Conservation (phyloP, 1,140 invertebrate genomes). For the Drosophila nigromelanica region DNA sequence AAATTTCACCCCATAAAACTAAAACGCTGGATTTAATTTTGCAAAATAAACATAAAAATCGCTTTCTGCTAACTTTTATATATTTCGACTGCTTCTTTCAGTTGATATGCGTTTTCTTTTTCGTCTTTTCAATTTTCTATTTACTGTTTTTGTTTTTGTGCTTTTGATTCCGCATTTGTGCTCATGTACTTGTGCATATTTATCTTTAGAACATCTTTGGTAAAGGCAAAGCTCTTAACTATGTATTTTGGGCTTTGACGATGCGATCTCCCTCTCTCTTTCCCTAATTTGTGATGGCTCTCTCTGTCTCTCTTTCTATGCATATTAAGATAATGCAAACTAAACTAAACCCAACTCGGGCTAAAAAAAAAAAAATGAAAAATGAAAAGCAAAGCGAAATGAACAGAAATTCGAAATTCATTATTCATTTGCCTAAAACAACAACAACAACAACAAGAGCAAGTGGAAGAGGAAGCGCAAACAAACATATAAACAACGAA, state of each 20-base stretch:
- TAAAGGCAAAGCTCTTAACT: slow-evolving; percentile 22
- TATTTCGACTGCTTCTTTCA: background rate
- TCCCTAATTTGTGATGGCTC: too few species aligned
- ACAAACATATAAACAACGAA: slow-evolving; percentile 51
- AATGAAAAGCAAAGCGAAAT: slow-evolving; percentile 48
- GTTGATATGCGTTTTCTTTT: background rate
- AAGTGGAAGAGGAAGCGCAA: background rate
- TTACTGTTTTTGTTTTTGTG: background rate
- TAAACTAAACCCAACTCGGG: slow-evolving; percentile 1
- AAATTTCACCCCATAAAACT: slow-evolving; percentile 78
- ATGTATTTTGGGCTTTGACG: slow-evolving; percentile 15
- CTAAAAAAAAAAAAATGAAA: slow-evolving; percentile 15
- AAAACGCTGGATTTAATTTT: slow-evolving; percentile 82
- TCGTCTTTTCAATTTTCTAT: background rate
- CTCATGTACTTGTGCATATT: slow-evolving; percentile 38
- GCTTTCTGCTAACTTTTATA: slow-evolving; percentile 34
- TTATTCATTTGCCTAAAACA: slow-evolving; percentile 69
- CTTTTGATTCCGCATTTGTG: slow-evolving; percentile 18
- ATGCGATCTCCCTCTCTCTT: background rate
- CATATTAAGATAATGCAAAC: slow-evolving; percentile 23
- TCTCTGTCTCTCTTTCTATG: background rate
- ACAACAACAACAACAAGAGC: slow-evolving; percentile 13
- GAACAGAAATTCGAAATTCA: slow-evolving; percentile 78
- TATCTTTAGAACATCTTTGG: slow-evolving; percentile 42
- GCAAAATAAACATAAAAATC: slow-evolving; percentile 78